A percentile compares a stretch with the other conserved stretches of the same genome.
Evolutionary conservation across 2,113 vertebrate genomes (phyloP).

Genomic region (Gymnogyps californianus): DNA sequence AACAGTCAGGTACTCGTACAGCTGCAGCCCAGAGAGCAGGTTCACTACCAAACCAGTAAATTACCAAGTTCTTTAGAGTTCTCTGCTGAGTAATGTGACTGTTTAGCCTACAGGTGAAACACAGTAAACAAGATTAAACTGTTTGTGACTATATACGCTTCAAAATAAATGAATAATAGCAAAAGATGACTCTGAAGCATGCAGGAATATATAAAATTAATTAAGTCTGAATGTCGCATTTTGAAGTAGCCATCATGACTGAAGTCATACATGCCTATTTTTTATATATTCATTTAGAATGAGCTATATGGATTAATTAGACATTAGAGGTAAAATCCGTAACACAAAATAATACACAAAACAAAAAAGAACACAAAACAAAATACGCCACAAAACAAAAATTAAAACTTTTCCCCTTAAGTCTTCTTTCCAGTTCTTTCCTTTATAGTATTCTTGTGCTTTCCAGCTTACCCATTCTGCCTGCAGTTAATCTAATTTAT

Average conservation of each 20-base stretch:
- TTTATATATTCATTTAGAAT: not conserved
- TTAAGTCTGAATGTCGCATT: not conserved
- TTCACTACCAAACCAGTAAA: not conserved
- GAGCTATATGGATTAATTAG: not conserved
- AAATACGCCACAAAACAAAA: not conserved
- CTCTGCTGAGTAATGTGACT: not conserved
- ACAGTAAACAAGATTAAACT: not conserved
- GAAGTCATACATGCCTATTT: not conserved
- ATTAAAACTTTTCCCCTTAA: not conserved
- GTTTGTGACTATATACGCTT: not conserved
- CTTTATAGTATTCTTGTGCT: not conserved
- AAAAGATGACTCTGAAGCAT: not conserved
- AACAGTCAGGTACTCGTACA: not conserved
- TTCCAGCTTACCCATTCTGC: not conserved
- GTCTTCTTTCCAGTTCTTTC: not conserved
- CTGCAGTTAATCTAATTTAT: not conserved
- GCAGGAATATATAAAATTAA: not conserved
- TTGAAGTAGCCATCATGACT: not conserved
- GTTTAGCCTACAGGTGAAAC: not conserved
- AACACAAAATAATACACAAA: not conserved
- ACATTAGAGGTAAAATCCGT: not conserved
- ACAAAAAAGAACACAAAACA: not conserved
- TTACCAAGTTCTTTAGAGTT: too few relatives aligned
- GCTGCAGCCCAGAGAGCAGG: not conserved
- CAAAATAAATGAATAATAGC: not conserved